Conservation (phyloP, 2,113 vertebrate genomes). For the Climacteris rufus region DNA sequence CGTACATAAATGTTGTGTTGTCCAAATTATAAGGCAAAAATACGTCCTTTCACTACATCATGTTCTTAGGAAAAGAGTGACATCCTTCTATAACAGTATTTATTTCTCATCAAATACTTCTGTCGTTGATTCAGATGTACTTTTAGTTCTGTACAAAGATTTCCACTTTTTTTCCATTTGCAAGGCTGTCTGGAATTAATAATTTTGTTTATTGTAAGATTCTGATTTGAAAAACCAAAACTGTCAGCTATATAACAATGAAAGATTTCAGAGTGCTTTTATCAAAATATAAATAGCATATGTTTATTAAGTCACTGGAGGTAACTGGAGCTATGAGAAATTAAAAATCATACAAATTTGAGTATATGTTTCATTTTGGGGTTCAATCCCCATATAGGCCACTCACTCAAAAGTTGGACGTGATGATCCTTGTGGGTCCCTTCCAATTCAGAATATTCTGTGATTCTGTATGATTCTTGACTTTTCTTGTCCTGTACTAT, state of each 20-base stretch:
- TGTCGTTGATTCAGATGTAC: neutral
- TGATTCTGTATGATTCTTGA: neutral
- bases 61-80: neutral
- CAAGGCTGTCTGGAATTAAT: neutral
- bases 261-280: neutral
- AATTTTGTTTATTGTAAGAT: neutral
- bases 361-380: neutral
- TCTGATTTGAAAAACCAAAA: neutral
- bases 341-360: neutral
- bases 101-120: neutral
- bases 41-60: neutral
- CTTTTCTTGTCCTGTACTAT: neutral
- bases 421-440: neutral
- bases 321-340: neutral
- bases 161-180: neutral
- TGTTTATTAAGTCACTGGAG: neutral
- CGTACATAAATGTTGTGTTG: neutral
- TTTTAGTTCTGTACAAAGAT: neutral
- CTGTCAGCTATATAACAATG: neutral
- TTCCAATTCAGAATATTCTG: neutral
- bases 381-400: neutral
- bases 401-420: neutral
- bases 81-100: neutral
- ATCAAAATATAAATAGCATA: neutral
- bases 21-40: neutral